A percentile compares a stretch with the other conserved stretches of the same genome.
Conservation (phyloP, 2,888 invertebrate species). For the Eupithecia exiguata region DNA sequence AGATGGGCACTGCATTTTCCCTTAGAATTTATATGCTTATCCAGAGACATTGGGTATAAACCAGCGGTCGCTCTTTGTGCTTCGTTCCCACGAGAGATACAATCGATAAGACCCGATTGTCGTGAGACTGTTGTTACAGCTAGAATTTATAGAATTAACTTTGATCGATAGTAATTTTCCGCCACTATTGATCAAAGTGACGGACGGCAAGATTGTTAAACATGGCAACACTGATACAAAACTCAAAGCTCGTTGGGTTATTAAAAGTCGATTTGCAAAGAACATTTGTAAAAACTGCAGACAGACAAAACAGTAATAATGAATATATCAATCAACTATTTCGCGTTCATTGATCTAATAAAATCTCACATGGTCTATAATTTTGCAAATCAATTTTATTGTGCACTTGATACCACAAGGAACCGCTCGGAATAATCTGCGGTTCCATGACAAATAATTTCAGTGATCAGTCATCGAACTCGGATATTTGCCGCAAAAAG, state of each 20-base stretch:
- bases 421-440: constrained; percentile 52
- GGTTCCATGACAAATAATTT: constrained; percentile 71
- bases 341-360: constrained; percentile 47
- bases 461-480: constrained; percentile 71
- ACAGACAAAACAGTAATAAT: background rate
- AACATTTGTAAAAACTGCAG: background rate
- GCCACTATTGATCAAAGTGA: constrained; percentile 29
- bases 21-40: constrained; percentile 64
- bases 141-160: constrained; percentile 34
- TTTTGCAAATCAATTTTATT: constrained; percentile 58
- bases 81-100: constrained; percentile 64
- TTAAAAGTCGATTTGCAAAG: constrained; percentile 4
- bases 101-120: constrained; percentile 61
- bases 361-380: constrained; percentile 53
- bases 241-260: background rate
- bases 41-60: constrained; percentile 52
- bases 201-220: constrained; percentile 4
- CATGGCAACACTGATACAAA: background rate
- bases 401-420: constrained; percentile 55
- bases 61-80: constrained; percentile 64
- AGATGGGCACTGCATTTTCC: constrained; percentile 65
- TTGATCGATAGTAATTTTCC: constrained; percentile 35
- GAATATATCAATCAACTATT: constrained; percentile 9
- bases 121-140: constrained; percentile 44
- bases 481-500: constrained; percentile 50